Percentiles rank a stretch among this genome's conserved stretches.
Conservation (phyloP, 1,140 invertebrate species). For the Hestina assimilis region DNA sequence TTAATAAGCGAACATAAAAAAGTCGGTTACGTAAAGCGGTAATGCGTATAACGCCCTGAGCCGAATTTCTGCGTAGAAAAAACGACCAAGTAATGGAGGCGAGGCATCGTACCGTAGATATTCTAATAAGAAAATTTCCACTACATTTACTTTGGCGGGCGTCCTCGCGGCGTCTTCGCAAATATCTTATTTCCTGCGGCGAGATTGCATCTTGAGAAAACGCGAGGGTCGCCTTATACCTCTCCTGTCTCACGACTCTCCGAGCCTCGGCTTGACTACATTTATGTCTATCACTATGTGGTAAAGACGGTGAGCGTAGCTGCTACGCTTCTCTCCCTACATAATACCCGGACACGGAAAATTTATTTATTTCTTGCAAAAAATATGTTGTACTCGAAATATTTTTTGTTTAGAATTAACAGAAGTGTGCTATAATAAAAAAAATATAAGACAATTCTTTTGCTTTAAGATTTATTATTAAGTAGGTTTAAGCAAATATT, state of each 20-base stretch:
- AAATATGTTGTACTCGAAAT: background rate
- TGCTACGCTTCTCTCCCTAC: conserved; percentile 1
- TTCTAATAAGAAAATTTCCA: conserved; percentile 79
- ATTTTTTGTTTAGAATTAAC: background rate
- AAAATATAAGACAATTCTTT: too few relatives aligned
- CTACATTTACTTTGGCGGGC: conserved; percentile 76
- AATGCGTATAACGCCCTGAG: conserved; percentile 48
- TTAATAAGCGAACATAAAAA: background rate
- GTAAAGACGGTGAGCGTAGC: conserved; percentile 5
- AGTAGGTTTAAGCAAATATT: too few relatives aligned
- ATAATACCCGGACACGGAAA: background rate
- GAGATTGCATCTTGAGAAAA: conserved; percentile 78
- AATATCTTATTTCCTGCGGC: conserved; percentile 78
- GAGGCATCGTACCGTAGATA: conserved; percentile 76
- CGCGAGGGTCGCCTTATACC: conserved; percentile 66
- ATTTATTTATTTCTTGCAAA: background rate
- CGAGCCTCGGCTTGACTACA: conserved; percentile 38
- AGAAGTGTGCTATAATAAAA: too few relatives aligned
- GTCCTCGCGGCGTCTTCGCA: conserved; percentile 75
- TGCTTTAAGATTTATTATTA: too few relatives aligned
- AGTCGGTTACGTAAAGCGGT: conserved; percentile 29
- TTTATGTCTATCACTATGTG: conserved; percentile 29
- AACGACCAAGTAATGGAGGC: conserved; percentile 58
- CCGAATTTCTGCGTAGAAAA: conserved; percentile 72
- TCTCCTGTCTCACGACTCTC: conserved; percentile 64